Evolutionary conservation across 1,140 invertebrate species (phyloP), one percentile per base, ranked within the genome.

Genomic region (Ceratina japonica): DNA sequence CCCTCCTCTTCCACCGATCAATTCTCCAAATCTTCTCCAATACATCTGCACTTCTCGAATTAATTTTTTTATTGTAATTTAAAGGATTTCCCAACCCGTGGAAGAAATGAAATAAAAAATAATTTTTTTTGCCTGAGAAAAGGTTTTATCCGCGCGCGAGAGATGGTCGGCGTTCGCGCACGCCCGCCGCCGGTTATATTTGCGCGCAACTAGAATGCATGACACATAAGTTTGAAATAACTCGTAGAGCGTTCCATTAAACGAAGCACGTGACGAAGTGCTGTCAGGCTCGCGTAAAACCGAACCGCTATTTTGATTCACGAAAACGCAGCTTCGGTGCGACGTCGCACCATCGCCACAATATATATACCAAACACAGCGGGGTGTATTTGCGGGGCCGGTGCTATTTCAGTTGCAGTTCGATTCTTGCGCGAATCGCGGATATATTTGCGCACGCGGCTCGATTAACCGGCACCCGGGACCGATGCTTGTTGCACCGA

Each of bases 141-240:
- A n/a, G 54, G 16, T 16, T n/a, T 16, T 56, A n/a, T 56, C 10
- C 44, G 24, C 52, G 52, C 62, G 31, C 56, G n/a, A 13, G 54
- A 56, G 54, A 56, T 44, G n/a, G 4, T 56, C 13, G 54, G 1
- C 52, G 58, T 37, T 22, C 24, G 62, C 73, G 27, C 56, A 51
- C 63, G 16, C n/a, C 5, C 20, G 44, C n/a, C n/a, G n/a, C 20
- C 49, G 63, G 77, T 78, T 84, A 87, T 87, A 87, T 87, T 87
- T 87, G 83, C 84, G 84, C 82, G 71, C 73, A 81, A 85, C 76
- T 83, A 87, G 86, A 87, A 87, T 87, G 81, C 73, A 87, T 87
- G 84, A 87, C 84, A 87, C 86, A 87, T 84, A 86, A 86, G 83
- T 84, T 85, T 51, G 80, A 87, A 87, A 87, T 87, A 87, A 71